A percentile compares a stretch with the other conserved stretches of the same genome.
These are phyloP conservation scores for Spodoptera frugiperda DNA, from an alignment of 1,140 invertebrate genomes.

Conservation along the genomic window DNA sequence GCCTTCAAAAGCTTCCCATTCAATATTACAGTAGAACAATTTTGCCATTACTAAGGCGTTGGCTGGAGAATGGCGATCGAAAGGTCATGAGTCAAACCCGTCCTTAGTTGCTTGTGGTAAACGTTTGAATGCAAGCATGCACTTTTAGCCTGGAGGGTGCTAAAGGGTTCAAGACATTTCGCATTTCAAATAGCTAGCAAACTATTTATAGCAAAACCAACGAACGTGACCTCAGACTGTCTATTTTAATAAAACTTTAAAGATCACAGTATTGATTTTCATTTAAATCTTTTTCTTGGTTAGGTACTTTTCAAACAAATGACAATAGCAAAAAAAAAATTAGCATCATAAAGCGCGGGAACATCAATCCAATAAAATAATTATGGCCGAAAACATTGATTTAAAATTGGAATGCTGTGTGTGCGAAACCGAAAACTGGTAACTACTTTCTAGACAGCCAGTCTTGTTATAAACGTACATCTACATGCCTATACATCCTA, in stretches of 20 bases:
- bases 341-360: background rate
- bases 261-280: too few relatives aligned
- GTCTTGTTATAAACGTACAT: background rate
- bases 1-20: too few relatives aligned
- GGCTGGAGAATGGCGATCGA: slow-evolving; percentile 29
- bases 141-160: background rate
- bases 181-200: too few relatives aligned
- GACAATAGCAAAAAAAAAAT: background rate
- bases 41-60: slow-evolving; percentile 21
- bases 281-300: too few relatives aligned
- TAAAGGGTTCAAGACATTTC: background rate
- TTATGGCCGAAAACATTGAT: background rate
- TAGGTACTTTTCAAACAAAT: too few relatives aligned
- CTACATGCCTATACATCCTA: background rate
- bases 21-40: background rate
- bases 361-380: background rate
- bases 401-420: slow-evolving; percentile 20
- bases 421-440: slow-evolving; percentile 17
- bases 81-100: slow-evolving; percentile 23
- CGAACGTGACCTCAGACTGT: too few relatives aligned
- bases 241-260: too few relatives aligned
- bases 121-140: slow-evolving; percentile 16
- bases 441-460: slow-evolving; percentile 17
- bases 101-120: slow-evolving; percentile 1
- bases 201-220: too few relatives aligned